phyloP scores from a whole-genome alignment of 1,140 invertebrate species.

The Conus betulinus region DNA sequence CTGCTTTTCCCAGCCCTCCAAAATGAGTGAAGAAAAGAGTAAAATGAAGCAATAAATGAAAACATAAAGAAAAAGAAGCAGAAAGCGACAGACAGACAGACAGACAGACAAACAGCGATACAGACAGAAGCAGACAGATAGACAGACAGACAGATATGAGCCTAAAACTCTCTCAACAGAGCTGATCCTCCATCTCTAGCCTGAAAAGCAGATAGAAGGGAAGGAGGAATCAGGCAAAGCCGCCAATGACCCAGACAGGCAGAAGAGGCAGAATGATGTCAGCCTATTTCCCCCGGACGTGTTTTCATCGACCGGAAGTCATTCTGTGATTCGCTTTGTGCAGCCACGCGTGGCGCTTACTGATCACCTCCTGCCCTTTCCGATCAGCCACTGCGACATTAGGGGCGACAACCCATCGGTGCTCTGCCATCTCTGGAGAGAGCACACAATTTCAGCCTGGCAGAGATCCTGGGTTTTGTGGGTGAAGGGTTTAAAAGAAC shows the following conservation, averaged over 20 bases:
- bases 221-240: neutral
- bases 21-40: too few species aligned
- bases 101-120: too few species aligned
- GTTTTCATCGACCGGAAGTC: constrained; percentile 31
- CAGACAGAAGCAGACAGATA: too few species aligned
- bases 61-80: too few species aligned
- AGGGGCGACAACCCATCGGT: constrained; percentile 25
- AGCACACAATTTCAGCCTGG: constrained; percentile 7
- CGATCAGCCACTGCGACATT: constrained; percentile 15
- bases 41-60: too few species aligned
- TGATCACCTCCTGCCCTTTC: constrained; percentile 7
- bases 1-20: too few species aligned
- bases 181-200: too few species aligned
- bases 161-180: too few species aligned
- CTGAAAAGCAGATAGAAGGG: neutral
- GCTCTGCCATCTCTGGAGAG: neutral
- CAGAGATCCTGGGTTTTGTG: too few species aligned
- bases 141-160: too few species aligned
- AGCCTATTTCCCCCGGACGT: constrained; percentile 29
- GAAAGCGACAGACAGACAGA: too few species aligned
- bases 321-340: constrained; percentile 30
- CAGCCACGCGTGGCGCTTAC: constrained; percentile 12
- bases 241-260: constrained; percentile 27
- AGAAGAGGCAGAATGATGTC: constrained; percentile 16
- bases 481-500: too few species aligned